Base-by-base conservation (phyloP, 2,888 invertebrate species). In the Drosophila algonquin region DNA sequence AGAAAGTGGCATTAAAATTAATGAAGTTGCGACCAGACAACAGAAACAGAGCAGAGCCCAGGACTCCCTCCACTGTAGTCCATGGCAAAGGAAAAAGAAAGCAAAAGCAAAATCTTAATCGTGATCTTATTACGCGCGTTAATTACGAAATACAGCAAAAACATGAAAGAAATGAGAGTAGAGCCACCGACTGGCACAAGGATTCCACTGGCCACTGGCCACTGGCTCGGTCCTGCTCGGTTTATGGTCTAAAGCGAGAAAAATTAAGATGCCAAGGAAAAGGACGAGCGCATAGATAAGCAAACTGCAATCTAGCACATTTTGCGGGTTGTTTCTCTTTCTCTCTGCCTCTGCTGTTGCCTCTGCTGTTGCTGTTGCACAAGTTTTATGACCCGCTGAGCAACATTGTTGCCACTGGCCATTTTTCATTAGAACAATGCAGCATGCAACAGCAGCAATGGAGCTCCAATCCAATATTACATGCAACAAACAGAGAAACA, bases 61-160 rank as follows among this genome's bases (percentile, higher is more conserved):
- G 32, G 52, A 32, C 30, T 63, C 46, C 50, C 30, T 63, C 40
- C 50, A 44, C 45, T 63, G 35, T 27, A 18, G 69, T 68, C 57
- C 67, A 57, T 16, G 40, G 54, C 67, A 9, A 21, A 48, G 21
- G 21, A 35, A 48, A 40, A 32, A 45, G 30, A 40, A 40, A 27
- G 62, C 57, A 75, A 40, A 40, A 27, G 62, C 57, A 75, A 79
- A 87, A 84, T 77, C 81, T 89, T 90, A 88, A 90, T 89, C 85
- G 90, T 89, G 85, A 89, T 91, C 88, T 86, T 89, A 89, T 91
- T 90, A 90, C 89, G 85, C 82, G 82, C 90, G 89, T 91, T 91
- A 91, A 91, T 91, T 91, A 89, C 87, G 77, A 88, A 79, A 77
- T 73, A 71, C 77, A 68, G 63, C 54, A 57, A n/a, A 56, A 58